Base-by-base conservation (phyloP, 2,888 invertebrate species). In the Drosophila phalerata region DNA sequence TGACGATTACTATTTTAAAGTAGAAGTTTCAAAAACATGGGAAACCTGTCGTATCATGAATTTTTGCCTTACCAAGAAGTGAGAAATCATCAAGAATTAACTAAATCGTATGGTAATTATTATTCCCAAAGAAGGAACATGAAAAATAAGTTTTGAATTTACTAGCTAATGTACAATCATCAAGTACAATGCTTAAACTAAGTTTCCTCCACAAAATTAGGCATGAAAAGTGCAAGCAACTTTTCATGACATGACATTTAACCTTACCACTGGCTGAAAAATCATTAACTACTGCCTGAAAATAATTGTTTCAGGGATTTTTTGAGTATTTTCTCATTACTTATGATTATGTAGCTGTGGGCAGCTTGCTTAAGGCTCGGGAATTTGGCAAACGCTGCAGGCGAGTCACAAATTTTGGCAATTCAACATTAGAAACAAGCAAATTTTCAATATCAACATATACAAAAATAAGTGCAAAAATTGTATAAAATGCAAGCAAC, bases 361-460 rank as follows among this genome's bases (percentile, higher is more conserved):
- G 17, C 30, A 42, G 30, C 43, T 32, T 19, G 32, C 30, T 22
- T 65, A 25, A 32, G 45, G 43, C 19, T 45, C 9, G 49, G 53
- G 15, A 40, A 52, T 13, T 70, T 73, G 73, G 77, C 73, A 69
- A 75, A 43, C 43, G 42, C 40, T 57, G 61, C 56, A 45, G 62
- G 61, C 73, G 57, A 58, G 62, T 42, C 51, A 69, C 42, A 42
- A 52, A 42, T 34, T 61, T 76, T 70, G 77, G 19, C 71, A 76
- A 70, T 65, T 53, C 30, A 65, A 76, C 58, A 63, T 56, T 55
- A 32, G 45, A 74, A 58, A 58, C 55, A 60, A 30, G 47, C 48
- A 52, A 52, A 63, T 72, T 75, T 77, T 75, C 69, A 78, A 77
- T 77, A 78, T 61, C 69, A 64, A 48, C 38, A 45, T 38, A 34